A percentile compares a stretch with the other conserved stretches of the same genome.
Evolutionary conservation across 2,888 invertebrate genomes (phyloP).

Genomic region (Chloroclystis v-ata): DNA sequence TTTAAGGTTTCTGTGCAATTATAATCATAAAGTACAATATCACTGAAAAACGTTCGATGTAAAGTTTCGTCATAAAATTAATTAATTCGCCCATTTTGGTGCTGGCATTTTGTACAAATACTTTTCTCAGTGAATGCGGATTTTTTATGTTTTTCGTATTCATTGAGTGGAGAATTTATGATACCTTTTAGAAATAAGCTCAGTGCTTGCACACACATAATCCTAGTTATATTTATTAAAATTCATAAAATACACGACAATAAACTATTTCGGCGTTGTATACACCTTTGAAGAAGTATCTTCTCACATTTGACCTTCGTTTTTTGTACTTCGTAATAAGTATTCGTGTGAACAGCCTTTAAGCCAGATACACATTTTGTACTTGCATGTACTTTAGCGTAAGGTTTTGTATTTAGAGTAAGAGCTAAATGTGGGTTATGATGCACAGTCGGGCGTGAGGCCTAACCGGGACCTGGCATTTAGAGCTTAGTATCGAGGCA

Average conservation of each 20-base stretch:
- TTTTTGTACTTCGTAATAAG: not conserved
- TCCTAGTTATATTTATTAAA: constrained; percentile 7
- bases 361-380: constrained; percentile 5
- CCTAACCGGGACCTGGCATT: not conserved
- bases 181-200: constrained; percentile 42
- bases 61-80: constrained; percentile 17
- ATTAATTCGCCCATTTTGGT: constrained; percentile 32
- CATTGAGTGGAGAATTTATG: constrained; percentile 42
- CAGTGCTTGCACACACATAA: constrained; percentile 42
- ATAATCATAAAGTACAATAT: constrained; percentile 1
- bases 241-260: constrained; percentile 8
- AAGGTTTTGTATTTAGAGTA: constrained; percentile 60
- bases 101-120: constrained; percentile 38
- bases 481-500: not conserved
- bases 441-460: constrained; percentile 2
- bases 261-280: constrained; percentile 12
- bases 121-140: constrained; percentile 39
- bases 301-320: not conserved
- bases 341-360: constrained; percentile 4
- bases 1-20: too few species aligned
- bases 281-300: not conserved
- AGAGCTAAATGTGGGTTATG: constrained; percentile 40
- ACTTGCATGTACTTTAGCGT: constrained; percentile 30
- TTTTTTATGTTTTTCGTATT: constrained; percentile 5
- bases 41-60: constrained; percentile 17